Evolutionary conservation across 2,113 vertebrate species (phyloP).

Genomic region (Syrrhaptes paradoxus): DNA sequence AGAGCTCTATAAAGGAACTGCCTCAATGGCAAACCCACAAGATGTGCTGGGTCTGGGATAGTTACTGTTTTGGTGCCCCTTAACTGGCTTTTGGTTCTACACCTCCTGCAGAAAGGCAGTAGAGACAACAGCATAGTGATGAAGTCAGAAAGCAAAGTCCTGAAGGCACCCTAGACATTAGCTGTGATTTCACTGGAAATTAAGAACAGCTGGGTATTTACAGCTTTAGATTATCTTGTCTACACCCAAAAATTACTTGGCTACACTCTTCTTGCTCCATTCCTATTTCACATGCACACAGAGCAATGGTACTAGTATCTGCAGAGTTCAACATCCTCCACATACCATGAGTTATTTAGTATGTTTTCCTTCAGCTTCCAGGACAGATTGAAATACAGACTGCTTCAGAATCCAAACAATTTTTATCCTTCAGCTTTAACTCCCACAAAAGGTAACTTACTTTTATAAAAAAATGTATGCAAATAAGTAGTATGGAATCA

Average conservation of each 20-base stretch:
- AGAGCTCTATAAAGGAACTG: background rate
- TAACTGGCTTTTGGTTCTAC: background rate
- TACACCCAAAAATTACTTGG: background rate
- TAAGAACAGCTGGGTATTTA: background rate
- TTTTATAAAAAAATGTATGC: background rate
- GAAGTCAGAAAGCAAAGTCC: background rate
- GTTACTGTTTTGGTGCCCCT: background rate
- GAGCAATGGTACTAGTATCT: background rate
- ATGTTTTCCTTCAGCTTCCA: background rate
- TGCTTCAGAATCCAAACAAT: background rate
- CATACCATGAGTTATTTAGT: background rate
- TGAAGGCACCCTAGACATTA: background rate
- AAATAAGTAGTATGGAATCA: background rate
- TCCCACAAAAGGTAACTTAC: background rate
- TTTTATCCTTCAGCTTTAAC: background rate
- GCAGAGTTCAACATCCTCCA: background rate
- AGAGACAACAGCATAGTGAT: background rate
- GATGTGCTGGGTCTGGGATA: background rate
- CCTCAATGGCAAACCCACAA: background rate
- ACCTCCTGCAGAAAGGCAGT: background rate
- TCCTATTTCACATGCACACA: background rate
- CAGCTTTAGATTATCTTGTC: background rate
- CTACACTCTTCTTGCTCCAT: background rate
- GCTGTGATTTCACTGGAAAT: background rate
- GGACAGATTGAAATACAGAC: background rate